Base-by-base conservation (phyloP, 2,113 vertebrate species). In the Thymallus thymallus region DNA sequence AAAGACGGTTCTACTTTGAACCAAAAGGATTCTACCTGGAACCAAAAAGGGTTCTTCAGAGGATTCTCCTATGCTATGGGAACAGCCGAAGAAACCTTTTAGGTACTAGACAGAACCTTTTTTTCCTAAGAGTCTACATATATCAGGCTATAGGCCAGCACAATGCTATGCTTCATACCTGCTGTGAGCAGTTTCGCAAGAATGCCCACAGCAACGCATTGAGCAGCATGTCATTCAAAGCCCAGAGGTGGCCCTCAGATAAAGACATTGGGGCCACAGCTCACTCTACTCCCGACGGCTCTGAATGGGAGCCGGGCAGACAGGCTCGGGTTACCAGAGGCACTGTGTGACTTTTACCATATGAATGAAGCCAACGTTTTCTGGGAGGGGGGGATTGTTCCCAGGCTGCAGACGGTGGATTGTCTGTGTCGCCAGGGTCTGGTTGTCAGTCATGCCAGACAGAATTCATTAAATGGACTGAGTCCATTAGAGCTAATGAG, bases 401-500 rank as follows among this genome's bases (percentile, higher is more conserved):
- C 69, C 68, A 73, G 77, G 56, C 83, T 76, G 62, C 80, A 83
- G 84, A 78, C 20, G 29, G 66, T 80, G 65, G 51, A 69, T 85
- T 81, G 80, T 88, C 78, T 79, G 74, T 82, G 74, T 86, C 73
- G 35, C 20, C 29, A 46, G 26, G 81, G 22, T n/a, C 81, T 80
- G 76, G 75, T 22, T 88, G 80, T 86, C 85, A 85, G 71, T 89
- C 86, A 81, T 76, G 76, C 80, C 74, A 81, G 85, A 82, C 48
- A 67, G 80, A 77, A 80, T 79, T 86, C 81, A 86, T 91, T 92
- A 88, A 51, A 88, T 84, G 79, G 48, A 51, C 48, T 74, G 85
- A 80, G 76, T 89, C 83, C 86, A 89, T 90, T 89, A 86, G 70
- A 80, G 78, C 72, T 91, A 91, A 91, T 90, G 87, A 88, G 83